These are phyloP conservation scores for Melanotaenia parkinsoni DNA, from an alignment of 2,797 vertebrate genomes.

Conservation along the genomic window DNA sequence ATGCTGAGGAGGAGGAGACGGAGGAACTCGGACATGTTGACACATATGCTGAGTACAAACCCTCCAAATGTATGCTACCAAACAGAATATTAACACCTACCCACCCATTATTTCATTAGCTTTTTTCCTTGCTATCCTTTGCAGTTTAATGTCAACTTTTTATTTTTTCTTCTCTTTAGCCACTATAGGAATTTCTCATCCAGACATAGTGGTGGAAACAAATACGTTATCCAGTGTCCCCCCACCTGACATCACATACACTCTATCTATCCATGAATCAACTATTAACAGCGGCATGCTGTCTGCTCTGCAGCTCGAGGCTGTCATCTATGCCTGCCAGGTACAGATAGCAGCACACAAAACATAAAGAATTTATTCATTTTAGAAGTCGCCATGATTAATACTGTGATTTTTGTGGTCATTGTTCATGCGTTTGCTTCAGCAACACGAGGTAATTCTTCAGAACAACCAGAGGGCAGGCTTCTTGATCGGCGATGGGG, in stretches of 20 bases:
- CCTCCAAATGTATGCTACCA: constrained; percentile 91
- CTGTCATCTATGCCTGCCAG: constrained; percentile 97
- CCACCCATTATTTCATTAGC: neutral
- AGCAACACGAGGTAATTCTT: constrained; percentile 98
- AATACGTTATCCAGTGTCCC: constrained; percentile 98
- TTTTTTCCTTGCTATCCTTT: neutral
- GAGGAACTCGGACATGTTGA: constrained; percentile 95
- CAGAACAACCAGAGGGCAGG: constrained; percentile 94
- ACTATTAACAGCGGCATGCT: constrained; percentile 85
- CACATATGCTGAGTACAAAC: constrained; percentile 95
- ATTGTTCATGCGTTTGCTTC: constrained; percentile 23
- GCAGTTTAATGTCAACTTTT: neutral
- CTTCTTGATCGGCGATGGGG: constrained; percentile 96
- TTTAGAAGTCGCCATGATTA: constrained; percentile 1
- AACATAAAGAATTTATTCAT: neutral
- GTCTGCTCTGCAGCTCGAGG: constrained; percentile 96
- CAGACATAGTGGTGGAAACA: constrained; percentile 97
- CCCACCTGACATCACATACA: constrained; percentile 94
- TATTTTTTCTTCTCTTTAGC: constrained; percentile 76
- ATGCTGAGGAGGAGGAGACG: constrained; percentile 92
- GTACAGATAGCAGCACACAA: constrained; percentile 68
- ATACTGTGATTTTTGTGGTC: neutral
- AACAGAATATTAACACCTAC: constrained; percentile 25
- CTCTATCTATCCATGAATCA: constrained; percentile 84
- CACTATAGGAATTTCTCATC: constrained; percentile 94